Conservation (phyloP, 2,797 vertebrate species). For the Rhinichthys osculus region DNA sequence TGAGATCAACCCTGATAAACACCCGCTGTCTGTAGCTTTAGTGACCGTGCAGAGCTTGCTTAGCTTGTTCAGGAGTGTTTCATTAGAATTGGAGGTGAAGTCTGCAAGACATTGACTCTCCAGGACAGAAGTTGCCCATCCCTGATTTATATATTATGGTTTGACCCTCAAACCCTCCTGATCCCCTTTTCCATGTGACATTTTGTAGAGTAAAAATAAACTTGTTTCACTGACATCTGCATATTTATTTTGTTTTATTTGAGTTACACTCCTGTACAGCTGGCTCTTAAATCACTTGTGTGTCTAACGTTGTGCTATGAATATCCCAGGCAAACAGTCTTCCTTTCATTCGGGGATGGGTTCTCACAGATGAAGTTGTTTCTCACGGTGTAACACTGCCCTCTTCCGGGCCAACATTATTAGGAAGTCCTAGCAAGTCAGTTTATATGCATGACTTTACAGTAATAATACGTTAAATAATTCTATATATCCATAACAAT, state of each 20-base stretch:
- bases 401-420: conserved; percentile 30
- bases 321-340: background rate
- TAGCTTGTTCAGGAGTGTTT: background rate
- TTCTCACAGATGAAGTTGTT: background rate
- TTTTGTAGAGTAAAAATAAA: conserved; percentile 83
- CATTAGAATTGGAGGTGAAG: background rate
- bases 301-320: background rate
- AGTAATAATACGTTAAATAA: background rate
- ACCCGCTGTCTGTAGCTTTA: too few species aligned
- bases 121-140: background rate
- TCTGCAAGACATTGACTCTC: background rate
- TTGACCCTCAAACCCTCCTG: conserved; percentile 11
- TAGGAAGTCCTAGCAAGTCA: background rate
- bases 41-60: background rate
- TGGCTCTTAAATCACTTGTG: background rate
- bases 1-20: background rate
- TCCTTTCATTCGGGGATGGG: background rate
- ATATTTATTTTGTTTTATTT: background rate
- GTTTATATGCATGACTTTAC: background rate
- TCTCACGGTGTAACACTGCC: conserved; percentile 40
- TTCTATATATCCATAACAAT: background rate
- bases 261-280: background rate
- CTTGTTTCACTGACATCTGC: conserved; percentile 68
- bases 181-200: conserved; percentile 68
- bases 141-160: conserved; percentile 53